Evolutionary conservation across 2,888 invertebrate species (phyloP).

Genomic region (Pyrrhia umbra): DNA sequence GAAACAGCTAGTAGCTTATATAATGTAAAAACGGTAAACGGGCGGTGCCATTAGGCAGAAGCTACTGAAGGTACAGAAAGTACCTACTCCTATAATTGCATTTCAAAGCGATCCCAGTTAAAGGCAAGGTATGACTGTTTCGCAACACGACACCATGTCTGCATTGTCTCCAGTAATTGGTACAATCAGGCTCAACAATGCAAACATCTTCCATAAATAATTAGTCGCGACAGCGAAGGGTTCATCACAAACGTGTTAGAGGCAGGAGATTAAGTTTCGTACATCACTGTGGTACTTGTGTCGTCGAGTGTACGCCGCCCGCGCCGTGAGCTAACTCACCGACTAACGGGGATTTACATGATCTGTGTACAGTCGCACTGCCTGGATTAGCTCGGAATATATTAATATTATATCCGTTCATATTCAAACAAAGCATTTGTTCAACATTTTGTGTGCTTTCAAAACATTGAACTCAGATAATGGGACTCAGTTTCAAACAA

Average conservation of each 20-base stretch:
- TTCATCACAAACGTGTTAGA: constrained; percentile 34
- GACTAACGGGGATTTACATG: constrained; percentile 53
- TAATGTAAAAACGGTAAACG: no score
- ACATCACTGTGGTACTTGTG: constrained; percentile 48
- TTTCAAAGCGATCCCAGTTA: no score
- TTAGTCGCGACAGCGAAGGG: constrained; percentile 39
- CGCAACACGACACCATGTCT: constrained; percentile 13
- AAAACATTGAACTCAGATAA: constrained; percentile 17
- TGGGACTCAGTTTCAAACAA: constrained; percentile 24
- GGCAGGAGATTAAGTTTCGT: constrained; percentile 48
- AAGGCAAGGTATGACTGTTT: no score
- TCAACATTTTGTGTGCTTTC: constrained; percentile 25
- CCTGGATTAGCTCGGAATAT: constrained; percentile 54
- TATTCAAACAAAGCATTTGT: constrained; percentile 42
- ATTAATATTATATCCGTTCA: constrained; percentile 45
- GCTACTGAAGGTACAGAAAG: no score
- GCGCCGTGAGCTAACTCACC: constrained; percentile 29
- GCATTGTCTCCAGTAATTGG: constrained; percentile 35
- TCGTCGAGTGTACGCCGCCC: constrained; percentile 38
- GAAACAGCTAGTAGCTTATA: no score
- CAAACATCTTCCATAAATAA: constrained; percentile 45
- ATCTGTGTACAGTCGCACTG: constrained; percentile 41
- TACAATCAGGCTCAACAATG: constrained; percentile 41
- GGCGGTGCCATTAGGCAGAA: no score
- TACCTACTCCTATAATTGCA: no score